Base-by-base conservation (phyloP, 2,888 invertebrate species). In the Apotomis turbidana region DNA sequence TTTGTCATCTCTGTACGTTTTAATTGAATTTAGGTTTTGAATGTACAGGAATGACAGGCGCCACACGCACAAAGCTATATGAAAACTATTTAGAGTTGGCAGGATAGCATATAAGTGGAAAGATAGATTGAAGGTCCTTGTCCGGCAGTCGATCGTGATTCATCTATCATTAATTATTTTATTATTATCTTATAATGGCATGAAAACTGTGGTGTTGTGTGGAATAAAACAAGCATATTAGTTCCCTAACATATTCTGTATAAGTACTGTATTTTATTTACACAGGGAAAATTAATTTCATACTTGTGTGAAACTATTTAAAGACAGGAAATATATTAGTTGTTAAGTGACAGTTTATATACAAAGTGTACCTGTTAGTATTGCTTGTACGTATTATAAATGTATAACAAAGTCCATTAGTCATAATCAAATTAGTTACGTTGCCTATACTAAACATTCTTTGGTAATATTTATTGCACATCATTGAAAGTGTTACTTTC, bases 401-500 rank as follows among this genome's bases (percentile, higher is more conserved):
- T 41, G 49, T 49, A 49, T 49, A 49, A 49, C 49, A 49, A 57
- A 27, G 3, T 12, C 10, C 13, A 27, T 59, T 6, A 44, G 68
- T 69, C 36, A 46, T 49, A 55, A 62, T 58, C 46, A 49, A 6
- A 58, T 54, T 59, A 15, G 63, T 15, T n/a, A 60, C 27, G 13
- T n/a, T 13, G 49, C 46, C 54, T 55, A 54, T 55, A 38, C 13
- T 64, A 64, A 52, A 15, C 12, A 58, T 5, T 64, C 15, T 68
- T 68, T 66, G 55, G 52, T 64, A 57, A 60, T 60, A 73, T 58
- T 63, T 76, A 76, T 75, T 75, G 74, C 75, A 74, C 75, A 58
- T 63, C 52, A 68, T 66, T 66, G 79, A 81, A 82, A 83, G 78
- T 80, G 74, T 79, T 67, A 81, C 81, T 81, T 83, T 78, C 79